Percentiles rank a stretch among this genome's conserved stretches.
Evolutionary conservation across 2,113 vertebrate genomes (phyloP).

Genomic region (Sylvietta virens): DNA sequence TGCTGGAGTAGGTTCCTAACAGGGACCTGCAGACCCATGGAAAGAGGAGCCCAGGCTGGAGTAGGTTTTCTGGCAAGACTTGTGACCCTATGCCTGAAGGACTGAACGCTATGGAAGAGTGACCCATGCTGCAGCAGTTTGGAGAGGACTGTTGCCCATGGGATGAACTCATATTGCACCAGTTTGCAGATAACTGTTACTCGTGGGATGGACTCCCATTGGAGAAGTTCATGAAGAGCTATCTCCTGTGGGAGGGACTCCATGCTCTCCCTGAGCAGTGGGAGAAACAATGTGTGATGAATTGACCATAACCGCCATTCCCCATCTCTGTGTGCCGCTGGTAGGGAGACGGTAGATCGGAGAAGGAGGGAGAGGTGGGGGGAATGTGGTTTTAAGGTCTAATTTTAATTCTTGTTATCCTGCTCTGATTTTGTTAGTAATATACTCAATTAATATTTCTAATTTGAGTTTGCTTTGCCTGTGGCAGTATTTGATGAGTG

Average conservation of each 20-base stretch:
- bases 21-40: neutral
- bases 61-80: neutral
- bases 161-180: neutral
- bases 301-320: neutral
- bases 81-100: neutral
- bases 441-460: neutral
- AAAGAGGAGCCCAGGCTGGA: neutral
- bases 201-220: fast-evolving
- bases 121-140: neutral
- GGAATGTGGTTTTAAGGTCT: neutral
- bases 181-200: neutral
- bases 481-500: neutral
- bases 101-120: neutral
- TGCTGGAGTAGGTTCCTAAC: neutral
- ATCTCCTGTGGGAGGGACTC: neutral
- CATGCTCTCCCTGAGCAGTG: neutral
- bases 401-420: neutral
- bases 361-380: neutral
- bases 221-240: neutral
- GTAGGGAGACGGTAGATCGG: neutral
- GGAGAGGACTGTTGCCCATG: neutral
- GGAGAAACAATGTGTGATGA: neutral
- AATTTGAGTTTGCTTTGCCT: neutral
- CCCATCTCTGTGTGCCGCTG: fast-evolving
- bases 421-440: neutral